These are phyloP conservation scores for Otus sunia DNA, from an alignment of 2,113 vertebrate species.

Conservation along the genomic window DNA sequence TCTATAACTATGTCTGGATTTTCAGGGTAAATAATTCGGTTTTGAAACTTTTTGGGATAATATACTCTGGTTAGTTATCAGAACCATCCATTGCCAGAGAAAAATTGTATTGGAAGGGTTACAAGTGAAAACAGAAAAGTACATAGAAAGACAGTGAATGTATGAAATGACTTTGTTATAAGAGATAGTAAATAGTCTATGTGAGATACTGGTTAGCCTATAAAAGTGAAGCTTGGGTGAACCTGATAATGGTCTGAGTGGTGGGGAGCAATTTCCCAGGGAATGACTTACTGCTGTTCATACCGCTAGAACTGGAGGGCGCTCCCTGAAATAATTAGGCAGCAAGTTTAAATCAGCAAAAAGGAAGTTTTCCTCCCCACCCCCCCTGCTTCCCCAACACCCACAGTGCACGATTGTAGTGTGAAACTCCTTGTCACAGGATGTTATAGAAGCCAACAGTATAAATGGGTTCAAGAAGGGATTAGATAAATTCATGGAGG, in stretches of 20 bases:
- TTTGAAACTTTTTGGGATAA: not conserved
- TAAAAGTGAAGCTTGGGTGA: not conserved
- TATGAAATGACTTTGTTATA: not conserved
- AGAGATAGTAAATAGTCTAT: not conserved
- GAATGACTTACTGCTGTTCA: not conserved
- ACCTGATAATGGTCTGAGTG: not conserved
- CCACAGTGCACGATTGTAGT: not conserved
- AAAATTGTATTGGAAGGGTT: not conserved
- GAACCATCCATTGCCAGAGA: not conserved
- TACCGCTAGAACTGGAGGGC: not conserved
- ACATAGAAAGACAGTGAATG: not conserved
- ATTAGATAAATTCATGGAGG: conserved; percentile 47
- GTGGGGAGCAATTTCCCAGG: not conserved
- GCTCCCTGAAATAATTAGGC: not conserved
- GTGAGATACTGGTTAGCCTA: not conserved
- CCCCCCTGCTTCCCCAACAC: not conserved
- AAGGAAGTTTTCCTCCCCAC: not conserved
- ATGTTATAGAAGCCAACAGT: conserved; percentile 33
- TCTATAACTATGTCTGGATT: not conserved
- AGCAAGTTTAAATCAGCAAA: not conserved
- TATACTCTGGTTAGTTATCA: not conserved
- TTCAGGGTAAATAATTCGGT: not conserved
- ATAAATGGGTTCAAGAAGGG: conserved; percentile 50
- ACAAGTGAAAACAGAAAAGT: not conserved
- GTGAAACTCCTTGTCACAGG: conserved; percentile 46